phyloP scores from a whole-genome alignment of 2,888 invertebrate genomes.

The Plutella xylostella region DNA sequence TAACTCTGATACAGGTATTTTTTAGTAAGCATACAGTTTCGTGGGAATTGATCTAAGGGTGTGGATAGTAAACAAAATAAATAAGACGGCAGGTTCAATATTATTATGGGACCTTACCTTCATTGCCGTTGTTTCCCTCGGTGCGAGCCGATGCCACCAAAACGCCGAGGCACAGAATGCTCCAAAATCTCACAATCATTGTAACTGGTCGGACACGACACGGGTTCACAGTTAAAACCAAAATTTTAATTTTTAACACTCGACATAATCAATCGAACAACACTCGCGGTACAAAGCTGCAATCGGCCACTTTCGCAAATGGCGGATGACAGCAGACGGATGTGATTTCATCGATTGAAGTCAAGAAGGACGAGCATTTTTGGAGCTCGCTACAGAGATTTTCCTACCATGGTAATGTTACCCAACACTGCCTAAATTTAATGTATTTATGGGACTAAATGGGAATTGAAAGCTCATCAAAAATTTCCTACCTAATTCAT shows the following conservation, averaged over 20 bases:
- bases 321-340: constrained; percentile 70
- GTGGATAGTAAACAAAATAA: constrained; percentile 35
- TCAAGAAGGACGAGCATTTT: constrained; percentile 26
- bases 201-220: constrained; percentile 49
- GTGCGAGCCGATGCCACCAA: constrained; percentile 58
- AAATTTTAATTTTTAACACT: constrained; percentile 58
- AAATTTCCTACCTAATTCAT: too few relatives aligned
- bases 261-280: constrained; percentile 45
- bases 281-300: constrained; percentile 58
- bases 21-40: background rate
- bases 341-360: constrained; percentile 63
- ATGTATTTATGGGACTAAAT: too few relatives aligned
- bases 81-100: constrained; percentile 23
- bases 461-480: too few relatives aligned
- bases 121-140: constrained; percentile 64
- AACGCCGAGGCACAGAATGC: constrained; percentile 62
- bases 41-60: background rate
- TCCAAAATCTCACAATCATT: constrained; percentile 69
- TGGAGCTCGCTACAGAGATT: constrained; percentile 28
- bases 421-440: too few relatives aligned
- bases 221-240: constrained; percentile 56
- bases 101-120: constrained; percentile 41
- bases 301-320: constrained; percentile 63
- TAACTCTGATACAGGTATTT: too few relatives aligned
- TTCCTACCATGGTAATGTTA: too few relatives aligned